These are phyloP conservation scores for Cotesia typhae DNA, from an alignment of 1,140 invertebrate genomes.

Conservation along the genomic window DNA sequence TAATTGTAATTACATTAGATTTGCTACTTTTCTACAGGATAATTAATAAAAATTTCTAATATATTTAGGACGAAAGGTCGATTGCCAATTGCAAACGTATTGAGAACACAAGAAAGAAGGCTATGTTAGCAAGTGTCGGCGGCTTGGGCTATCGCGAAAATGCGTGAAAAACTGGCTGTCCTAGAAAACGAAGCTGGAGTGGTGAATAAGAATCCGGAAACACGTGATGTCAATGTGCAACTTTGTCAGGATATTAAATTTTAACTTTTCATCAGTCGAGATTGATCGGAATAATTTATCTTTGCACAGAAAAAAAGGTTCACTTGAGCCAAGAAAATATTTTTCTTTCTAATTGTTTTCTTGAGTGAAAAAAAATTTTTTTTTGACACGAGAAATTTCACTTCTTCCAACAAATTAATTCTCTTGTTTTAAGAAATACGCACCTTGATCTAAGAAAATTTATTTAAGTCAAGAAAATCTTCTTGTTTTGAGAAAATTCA, in stretches of 20 bases:
- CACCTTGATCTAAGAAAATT: too few relatives aligned
- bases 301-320: too few relatives aligned
- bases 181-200: constrained; percentile 42
- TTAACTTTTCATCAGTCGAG: neutral
- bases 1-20: neutral
- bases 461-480: too few relatives aligned
- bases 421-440: too few relatives aligned
- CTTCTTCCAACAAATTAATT: too few relatives aligned
- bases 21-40: neutral
- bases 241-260: constrained; percentile 2
- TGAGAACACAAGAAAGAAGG: constrained; percentile 40
- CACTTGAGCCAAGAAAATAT: too few relatives aligned
- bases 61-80: constrained; percentile 38
- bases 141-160: constrained; percentile 42
- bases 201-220: constrained; percentile 38
- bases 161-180: constrained; percentile 47
- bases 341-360: too few relatives aligned
- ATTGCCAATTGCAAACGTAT: constrained; percentile 32
- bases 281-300: too few relatives aligned
- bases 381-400: too few relatives aligned
- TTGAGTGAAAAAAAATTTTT: too few relatives aligned
- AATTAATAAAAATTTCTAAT: constrained; percentile 27
- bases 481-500: too few relatives aligned
- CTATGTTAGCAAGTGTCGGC: constrained; percentile 26
- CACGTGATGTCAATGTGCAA: constrained; percentile 30